Percentiles rank a stretch among this genome's conserved stretches.
phyloP scores from a whole-genome alignment of 1,140 invertebrate species.

The Orius laevigatus region DNA sequence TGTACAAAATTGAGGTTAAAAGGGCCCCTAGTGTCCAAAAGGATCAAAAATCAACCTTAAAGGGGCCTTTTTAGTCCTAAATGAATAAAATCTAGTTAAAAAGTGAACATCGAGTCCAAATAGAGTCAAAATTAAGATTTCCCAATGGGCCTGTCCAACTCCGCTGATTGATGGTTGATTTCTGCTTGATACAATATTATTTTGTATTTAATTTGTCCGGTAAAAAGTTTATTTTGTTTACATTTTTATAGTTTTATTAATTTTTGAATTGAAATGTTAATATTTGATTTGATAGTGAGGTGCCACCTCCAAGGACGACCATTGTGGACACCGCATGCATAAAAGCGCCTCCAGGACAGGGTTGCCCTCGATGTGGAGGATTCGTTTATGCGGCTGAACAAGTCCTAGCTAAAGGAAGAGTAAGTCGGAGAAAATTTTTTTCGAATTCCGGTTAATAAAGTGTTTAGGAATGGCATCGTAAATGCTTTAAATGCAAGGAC shows the following conservation, averaged over 20 bases:
- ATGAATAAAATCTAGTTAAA: no score
- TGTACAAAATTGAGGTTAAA: no score
- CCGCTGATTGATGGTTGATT: no score
- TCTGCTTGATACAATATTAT: no score
- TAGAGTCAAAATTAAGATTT: no score
- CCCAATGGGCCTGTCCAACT: no score
- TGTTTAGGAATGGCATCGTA: constrained; percentile 82
- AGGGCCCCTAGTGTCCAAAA: no score
- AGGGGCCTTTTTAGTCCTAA: no score
- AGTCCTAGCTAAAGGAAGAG: constrained; percentile 44
- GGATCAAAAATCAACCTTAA: no score
- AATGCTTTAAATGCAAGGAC: constrained; percentile 93
- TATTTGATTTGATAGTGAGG: constrained; percentile 24
- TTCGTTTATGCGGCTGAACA: constrained; percentile 81
- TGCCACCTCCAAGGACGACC: constrained; percentile 20
- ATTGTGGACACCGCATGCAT: constrained; percentile 52
- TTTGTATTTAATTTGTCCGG: no score
- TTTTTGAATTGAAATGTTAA: constrained; percentile 1
- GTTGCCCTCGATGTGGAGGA: constrained; percentile 77
- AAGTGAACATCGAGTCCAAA: no score
- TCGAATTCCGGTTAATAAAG: background rate
- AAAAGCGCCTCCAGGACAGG: constrained; percentile 63
- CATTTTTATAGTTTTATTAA: background rate
- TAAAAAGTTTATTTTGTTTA: background rate
- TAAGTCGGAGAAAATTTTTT: constrained; percentile 14